Conservation (phyloP, 2,888 invertebrate genomes). For the Microctonus hyperodae region DNA sequence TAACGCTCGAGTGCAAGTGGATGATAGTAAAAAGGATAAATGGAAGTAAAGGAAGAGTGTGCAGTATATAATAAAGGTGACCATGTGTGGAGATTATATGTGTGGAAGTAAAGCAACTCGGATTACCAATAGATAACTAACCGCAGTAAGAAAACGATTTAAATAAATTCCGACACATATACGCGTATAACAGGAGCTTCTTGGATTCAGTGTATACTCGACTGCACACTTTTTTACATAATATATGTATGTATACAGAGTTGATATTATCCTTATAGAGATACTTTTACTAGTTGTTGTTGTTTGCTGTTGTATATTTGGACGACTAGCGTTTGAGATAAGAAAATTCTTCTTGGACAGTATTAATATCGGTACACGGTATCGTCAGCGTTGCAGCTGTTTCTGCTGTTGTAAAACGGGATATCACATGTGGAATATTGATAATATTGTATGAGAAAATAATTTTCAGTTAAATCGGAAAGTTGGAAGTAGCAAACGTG, state of each 20-base stretch:
- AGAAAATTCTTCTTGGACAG: conserved; percentile 11
- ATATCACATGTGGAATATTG: conserved; percentile 4
- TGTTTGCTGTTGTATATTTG: conserved; percentile 21
- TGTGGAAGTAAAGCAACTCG: background rate
- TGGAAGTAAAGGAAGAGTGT: background rate
- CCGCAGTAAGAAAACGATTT: conserved; percentile 46
- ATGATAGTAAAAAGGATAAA: conserved; percentile 18
- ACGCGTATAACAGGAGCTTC: conserved; percentile 45
- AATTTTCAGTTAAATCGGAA: conserved; percentile 4
- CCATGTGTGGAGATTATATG: conserved; percentile 15
- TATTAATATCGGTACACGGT: background rate
- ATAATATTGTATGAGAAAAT: background rate
- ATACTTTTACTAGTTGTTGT: conserved; percentile 18
- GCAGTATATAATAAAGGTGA: background rate
- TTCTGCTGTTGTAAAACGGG: conserved; percentile 1
- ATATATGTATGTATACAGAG: conserved; percentile 8
- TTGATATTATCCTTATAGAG: conserved; percentile 26
- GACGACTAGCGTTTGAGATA: conserved; percentile 16
- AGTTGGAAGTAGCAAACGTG: background rate
- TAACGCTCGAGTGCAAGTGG: conserved; percentile 29
- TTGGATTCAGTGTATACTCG: conserved; percentile 18
- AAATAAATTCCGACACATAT: conserved; percentile 46
- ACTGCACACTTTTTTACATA: background rate
- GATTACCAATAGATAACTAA: conserved; percentile 43
- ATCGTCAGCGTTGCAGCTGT: background rate